A percentile compares a stretch with the other conserved stretches of the same genome.
Evolutionary conservation across 2,113 vertebrate species (phyloP).

Genomic region (Pseudopipra pipra): DNA sequence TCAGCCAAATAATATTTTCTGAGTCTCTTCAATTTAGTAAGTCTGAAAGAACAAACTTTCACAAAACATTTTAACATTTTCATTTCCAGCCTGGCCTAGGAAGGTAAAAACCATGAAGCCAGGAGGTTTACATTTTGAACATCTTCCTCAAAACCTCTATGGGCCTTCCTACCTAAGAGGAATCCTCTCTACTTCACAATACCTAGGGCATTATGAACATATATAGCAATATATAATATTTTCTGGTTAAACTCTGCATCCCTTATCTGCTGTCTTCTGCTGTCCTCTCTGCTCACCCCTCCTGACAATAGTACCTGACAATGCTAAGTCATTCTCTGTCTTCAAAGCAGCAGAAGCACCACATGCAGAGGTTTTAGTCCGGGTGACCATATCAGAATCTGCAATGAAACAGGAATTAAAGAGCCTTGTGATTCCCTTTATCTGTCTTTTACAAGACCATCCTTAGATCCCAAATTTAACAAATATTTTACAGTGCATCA

Average conservation of each 20-base stretch:
- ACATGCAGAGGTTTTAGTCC: not conserved
- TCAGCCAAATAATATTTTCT: not conserved
- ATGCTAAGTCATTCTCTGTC: not conserved
- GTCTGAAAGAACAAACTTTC: not conserved
- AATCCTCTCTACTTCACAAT: not conserved
- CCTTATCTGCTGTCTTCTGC: not conserved
- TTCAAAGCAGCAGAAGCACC: not conserved
- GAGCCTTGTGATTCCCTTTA: not conserved
- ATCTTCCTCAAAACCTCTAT: not conserved
- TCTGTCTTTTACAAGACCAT: not conserved
- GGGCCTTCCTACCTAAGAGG: not conserved
- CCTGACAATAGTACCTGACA: not conserved
- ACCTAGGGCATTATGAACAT: not conserved
- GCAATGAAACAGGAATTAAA: not conserved
- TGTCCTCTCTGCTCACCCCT: not conserved
- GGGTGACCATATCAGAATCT: constrained; percentile 38
- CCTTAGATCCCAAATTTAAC: not conserved
- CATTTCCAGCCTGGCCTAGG: not conserved
- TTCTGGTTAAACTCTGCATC: not conserved
- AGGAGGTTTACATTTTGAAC: not conserved
- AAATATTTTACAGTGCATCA: not conserved
- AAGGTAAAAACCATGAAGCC: not conserved
- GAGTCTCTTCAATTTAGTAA: not conserved
- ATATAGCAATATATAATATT: not conserved
- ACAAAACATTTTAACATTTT: not conserved